Evolutionary conservation across 2,797 vertebrate species (phyloP).

Genomic region (Argya squamiceps): DNA sequence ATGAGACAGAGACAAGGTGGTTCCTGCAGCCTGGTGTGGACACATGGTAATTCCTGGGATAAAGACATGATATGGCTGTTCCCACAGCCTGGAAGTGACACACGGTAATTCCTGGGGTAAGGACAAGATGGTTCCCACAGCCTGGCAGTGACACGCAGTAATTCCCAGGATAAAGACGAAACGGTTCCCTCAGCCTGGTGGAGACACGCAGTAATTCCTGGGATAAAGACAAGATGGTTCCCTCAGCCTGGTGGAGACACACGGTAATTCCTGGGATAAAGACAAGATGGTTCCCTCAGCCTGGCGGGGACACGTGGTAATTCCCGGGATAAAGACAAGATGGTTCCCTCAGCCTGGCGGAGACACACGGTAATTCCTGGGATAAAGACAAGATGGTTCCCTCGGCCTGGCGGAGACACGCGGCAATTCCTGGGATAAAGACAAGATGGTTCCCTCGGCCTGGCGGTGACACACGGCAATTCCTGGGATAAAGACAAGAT

Average conservation of each 20-base stretch:
- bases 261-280: too few species aligned
- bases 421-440: background rate
- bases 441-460: background rate
- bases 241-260: background rate
- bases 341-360: background rate
- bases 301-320: accelerated
- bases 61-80: background rate
- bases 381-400: background rate
- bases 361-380: background rate
- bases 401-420: accelerated
- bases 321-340: background rate
- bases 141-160: too few species aligned
- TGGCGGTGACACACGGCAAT: accelerated
- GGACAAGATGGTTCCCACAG: background rate
- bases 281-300: background rate
- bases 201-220: too few species aligned
- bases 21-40: accelerated
- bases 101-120: accelerated
- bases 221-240: background rate
- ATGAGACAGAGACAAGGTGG: too few species aligned
- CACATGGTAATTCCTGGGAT: accelerated
- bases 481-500: background rate
- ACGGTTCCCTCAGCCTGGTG: background rate
- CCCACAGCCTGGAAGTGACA: background rate
- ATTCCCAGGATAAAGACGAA: background rate